Base-by-base conservation (phyloP, 2,113 vertebrate species). In the Arvicanthis niloticus region DNA sequence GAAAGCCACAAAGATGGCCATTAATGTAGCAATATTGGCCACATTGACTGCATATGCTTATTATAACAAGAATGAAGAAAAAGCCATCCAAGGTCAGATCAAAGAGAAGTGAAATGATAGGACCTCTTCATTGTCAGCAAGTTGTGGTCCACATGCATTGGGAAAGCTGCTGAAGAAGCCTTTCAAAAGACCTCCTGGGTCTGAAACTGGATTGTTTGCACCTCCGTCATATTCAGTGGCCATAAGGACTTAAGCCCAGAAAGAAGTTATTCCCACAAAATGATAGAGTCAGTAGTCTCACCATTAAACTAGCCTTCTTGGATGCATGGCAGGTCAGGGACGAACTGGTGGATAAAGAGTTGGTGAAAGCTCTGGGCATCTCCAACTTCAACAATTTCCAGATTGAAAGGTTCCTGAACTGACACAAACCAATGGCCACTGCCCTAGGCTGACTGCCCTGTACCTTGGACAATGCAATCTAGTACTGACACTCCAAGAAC, bases 301-400 rank as follows among this genome's bases (percentile, higher is more conserved):
- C 82, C 26, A 65, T 60, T 45, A 65, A 56, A 11, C 97, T 98
- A 0, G 77, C 95, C 86, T 99, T 99, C 96, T 90, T 99, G 96
- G 98, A 99, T 40, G 99, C 99, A 0, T 99, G 99, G 99, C 99
- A 99, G 98, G 99, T 99, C 53, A 82, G 37, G 22, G 56, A 84
- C 29, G 37, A 75, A 11, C 81, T 60, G 15, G 51, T 11, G 12
- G 29, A 65, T 45, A 40, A 26, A 12, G 26, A 31, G 26, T 45
- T 45, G 45, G 40, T 65, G 26, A 65, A 17, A 65, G 58, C 26
- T 60, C 40, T 62, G 24, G 26, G 58, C 42, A 29, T 65, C 16
- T 45, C 26, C 58, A 85, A 1, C n/a, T 85, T 85, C 40, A 60
- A 31, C 15, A 17, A 29, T 16, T 40, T 42, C n/a, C 26, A 62